Conservation (phyloP, 2,888 invertebrate species). For the Caenorhabditis zanzibari region DNA sequence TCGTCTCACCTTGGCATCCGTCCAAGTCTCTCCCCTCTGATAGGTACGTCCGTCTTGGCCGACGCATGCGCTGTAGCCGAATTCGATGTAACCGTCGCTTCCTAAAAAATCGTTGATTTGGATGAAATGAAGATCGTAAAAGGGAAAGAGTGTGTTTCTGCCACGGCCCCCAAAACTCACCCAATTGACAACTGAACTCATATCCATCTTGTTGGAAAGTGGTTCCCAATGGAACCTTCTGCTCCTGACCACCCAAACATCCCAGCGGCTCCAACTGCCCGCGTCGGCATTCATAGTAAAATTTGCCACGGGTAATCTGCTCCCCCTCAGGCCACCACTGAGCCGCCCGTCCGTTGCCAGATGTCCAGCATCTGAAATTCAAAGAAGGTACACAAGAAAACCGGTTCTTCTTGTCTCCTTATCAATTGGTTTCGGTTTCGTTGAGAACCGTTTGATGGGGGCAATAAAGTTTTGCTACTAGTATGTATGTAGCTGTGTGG, state of each 20-base stretch:
- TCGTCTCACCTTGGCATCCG: slow-evolving; percentile 72
- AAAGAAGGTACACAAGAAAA: slow-evolving; percentile 12
- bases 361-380: slow-evolving; percentile 75
- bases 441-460: slow-evolving; percentile 17
- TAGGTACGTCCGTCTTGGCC: slow-evolving; percentile 66
- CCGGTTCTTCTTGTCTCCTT: slow-evolving; percentile 3
- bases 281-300: slow-evolving; percentile 84
- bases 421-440: slow-evolving; percentile 51
- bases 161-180: too few relatives aligned
- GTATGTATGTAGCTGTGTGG: not conserved
- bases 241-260: slow-evolving; percentile 72
- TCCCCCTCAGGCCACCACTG: slow-evolving; percentile 78
- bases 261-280: slow-evolving; percentile 77
- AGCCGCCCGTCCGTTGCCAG: slow-evolving; percentile 76
- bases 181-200: slow-evolving; percentile 65
- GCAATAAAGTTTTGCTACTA: slow-evolving; percentile 9
- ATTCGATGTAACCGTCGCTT: slow-evolving; percentile 73
- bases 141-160: too few relatives aligned
- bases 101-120: slow-evolving; percentile 45
- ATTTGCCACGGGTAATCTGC: slow-evolving; percentile 81
- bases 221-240: slow-evolving; percentile 72
- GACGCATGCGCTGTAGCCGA: slow-evolving; percentile 76
- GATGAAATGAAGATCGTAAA: too few relatives aligned
- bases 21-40: slow-evolving; percentile 76
- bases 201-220: slow-evolving; percentile 75